A percentile compares a stretch with the other conserved stretches of the same genome.
phyloP scores from a whole-genome alignment of 2,888 invertebrate species.

The Diarsia dahlii region DNA sequence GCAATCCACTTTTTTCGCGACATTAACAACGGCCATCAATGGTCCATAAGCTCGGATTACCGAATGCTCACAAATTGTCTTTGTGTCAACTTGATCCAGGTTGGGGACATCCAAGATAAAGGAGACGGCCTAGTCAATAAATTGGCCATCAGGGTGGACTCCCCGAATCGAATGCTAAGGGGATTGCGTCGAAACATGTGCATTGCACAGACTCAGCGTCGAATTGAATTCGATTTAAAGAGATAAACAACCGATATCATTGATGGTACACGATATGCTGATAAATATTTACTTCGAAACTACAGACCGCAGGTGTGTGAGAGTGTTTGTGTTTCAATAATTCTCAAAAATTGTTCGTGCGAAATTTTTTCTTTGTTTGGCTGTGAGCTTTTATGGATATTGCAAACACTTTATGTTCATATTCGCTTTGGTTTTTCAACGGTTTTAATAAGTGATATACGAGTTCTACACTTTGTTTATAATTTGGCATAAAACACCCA shows the following conservation, averaged over 20 bases:
- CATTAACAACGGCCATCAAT: constrained; percentile 70
- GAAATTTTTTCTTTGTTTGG: constrained; percentile 7
- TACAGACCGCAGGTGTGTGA: constrained; percentile 29
- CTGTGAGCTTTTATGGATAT: constrained; percentile 34
- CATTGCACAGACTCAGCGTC: constrained; percentile 26
- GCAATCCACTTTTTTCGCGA: constrained; percentile 54
- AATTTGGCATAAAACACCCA: no score
- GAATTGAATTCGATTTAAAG: constrained; percentile 52
- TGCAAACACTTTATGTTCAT: constrained; percentile 23
- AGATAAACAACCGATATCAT: constrained; percentile 52
- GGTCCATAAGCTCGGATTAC: constrained; percentile 74
- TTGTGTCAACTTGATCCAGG: constrained; percentile 70
- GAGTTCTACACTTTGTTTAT: not conserved
- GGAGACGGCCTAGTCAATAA: constrained; percentile 67
- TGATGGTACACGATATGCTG: constrained; percentile 33
- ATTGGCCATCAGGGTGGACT: constrained; percentile 70
- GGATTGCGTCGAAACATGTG: constrained; percentile 48
- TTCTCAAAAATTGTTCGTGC: constrained; percentile 25
- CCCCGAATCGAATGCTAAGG: constrained; percentile 52
- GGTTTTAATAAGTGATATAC: constrained; percentile 10
- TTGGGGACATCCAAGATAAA: constrained; percentile 70
- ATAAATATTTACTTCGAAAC: constrained; percentile 42
- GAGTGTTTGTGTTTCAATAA: constrained; percentile 39
- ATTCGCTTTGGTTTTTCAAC: constrained; percentile 3
- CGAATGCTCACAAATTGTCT: constrained; percentile 75